Conservation (phyloP, 1,140 invertebrate genomes). For the Teleogryllus occipitalis region DNA sequence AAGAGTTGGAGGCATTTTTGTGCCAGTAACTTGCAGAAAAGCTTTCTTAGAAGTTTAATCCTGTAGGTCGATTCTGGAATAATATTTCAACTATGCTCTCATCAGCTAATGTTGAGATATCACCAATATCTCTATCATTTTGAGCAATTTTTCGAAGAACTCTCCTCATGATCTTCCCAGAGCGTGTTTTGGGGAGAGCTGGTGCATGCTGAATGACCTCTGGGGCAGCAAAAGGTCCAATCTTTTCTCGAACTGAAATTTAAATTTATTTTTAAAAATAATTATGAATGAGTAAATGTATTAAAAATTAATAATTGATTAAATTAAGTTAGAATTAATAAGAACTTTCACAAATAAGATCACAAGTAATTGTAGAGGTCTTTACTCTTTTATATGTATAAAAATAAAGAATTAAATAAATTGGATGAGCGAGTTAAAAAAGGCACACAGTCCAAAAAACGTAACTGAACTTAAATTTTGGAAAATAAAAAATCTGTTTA, state of each 20-base stretch:
- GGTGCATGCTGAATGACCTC: conserved; percentile 90
- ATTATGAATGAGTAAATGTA: not conserved
- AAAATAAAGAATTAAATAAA: too few relatives aligned
- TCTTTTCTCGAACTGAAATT: conserved; percentile 71
- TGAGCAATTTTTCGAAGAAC: conserved; percentile 88
- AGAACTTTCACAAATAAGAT: too few relatives aligned
- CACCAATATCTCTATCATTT: conserved; percentile 81
- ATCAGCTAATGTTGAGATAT: conserved; percentile 86
- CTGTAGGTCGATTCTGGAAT: conserved; percentile 55
- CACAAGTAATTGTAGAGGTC: too few relatives aligned
- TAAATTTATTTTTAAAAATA: conserved; percentile 21
- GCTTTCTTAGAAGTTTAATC: conserved; percentile 17
- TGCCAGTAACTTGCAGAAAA: not conserved
- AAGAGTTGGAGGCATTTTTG: not conserved
- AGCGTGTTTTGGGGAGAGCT: conserved; percentile 90
- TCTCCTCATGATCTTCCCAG: conserved; percentile 96
- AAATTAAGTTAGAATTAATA: too few relatives aligned
- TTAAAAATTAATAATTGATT: not conserved
- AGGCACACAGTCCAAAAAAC: too few relatives aligned
- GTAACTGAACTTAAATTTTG: too few relatives aligned
- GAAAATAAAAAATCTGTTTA: too few relatives aligned
- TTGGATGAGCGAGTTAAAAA: too few relatives aligned
- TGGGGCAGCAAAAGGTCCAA: conserved; percentile 93
- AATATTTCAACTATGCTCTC: conserved; percentile 72
- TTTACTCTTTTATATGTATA: too few relatives aligned